These are phyloP conservation scores for Melanotaenia pygmaea DNA, from an alignment of 2,797 vertebrate species.

Conservation along the genomic window DNA sequence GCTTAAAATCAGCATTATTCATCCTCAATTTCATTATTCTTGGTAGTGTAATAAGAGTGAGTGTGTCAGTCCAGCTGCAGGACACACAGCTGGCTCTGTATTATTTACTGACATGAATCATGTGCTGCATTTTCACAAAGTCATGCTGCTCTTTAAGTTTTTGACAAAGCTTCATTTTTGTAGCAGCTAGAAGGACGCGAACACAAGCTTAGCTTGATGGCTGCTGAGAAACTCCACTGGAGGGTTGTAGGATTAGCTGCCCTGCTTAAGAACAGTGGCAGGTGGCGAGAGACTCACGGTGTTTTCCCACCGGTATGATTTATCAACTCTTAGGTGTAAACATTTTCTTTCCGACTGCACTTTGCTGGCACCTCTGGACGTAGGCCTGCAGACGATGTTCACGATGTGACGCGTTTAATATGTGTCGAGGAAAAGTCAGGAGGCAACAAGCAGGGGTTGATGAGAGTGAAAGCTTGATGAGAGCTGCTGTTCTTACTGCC, in stretches of 20 bases:
- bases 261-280: slow-evolving; percentile 29
- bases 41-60: not conserved
- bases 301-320: slow-evolving; percentile 34
- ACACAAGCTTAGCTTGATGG: slow-evolving; percentile 30
- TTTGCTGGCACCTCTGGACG: slow-evolving; percentile 6
- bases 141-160: slow-evolving; percentile 27
- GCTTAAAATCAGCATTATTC: not conserved
- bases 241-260: slow-evolving; percentile 29
- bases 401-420: not conserved
- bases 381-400: slow-evolving; percentile 17
- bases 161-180: slow-evolving; percentile 16
- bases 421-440: not conserved
- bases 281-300: slow-evolving; percentile 11
- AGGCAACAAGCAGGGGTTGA: not conserved
- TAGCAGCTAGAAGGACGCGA: slow-evolving; percentile 7
- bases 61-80: not conserved
- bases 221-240: slow-evolving; percentile 41
- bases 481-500: slow-evolving; percentile 22
- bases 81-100: not conserved
- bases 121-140: slow-evolving; percentile 37
- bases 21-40: not conserved
- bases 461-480: slow-evolving; percentile 12
- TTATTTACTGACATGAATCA: slow-evolving; percentile 35
- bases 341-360: slow-evolving; percentile 25
- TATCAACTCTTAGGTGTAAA: slow-evolving; percentile 21